Base-by-base conservation (phyloP, 2,797 vertebrate species). In the Malacoraja senta region DNA sequence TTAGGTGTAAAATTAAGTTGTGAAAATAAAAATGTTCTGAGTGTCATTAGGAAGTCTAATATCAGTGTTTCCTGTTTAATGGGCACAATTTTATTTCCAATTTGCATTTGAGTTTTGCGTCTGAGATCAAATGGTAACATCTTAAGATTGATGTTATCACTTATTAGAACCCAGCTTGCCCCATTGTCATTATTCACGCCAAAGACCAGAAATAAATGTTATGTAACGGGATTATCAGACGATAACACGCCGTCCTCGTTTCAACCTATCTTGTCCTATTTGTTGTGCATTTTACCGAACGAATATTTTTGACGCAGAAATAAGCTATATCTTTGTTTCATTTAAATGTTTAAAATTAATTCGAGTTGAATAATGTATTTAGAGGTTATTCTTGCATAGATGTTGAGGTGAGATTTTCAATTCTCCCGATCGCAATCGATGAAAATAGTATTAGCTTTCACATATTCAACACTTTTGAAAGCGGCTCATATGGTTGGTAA, bases 401-500 rank as follows among this genome's bases (percentile, higher is more conserved):
- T 76, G 71, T 74, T 44, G 71, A 74, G 72, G 38, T 38, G 71
- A 58, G 24, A 58, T 38, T 92, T 92, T 76, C 90, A 91, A 26
- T 92, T 76, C 6, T 26, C 53, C 71, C 38, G 58, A 92, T 44
- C 38, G 12, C 90, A 74, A 92, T 92, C 71, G 38, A 74, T 92
- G 26, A n/a, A 76, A 44, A 12, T 74, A 44, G 71, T 92, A 76
- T 92, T 92, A 24, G 24, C 44, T 74, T 92, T 76, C 35, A 76
- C 58, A 76, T 44, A 58, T 76, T 58, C 90, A 76, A 53, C n/a
- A 76, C 68, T 58, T 91, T 76, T 92, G 90, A 92, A 92, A 53
- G 71, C 90, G 24, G 38, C 8, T 76, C 71, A 92, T 92, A 17
- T 92, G 53, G 10, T 76, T 92, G 90, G 90, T 76, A n/a, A 91